These are phyloP conservation scores for Prionailurus viverrinus DNA, from an alignment of 2,113 vertebrate species.

Conservation along the genomic window DNA sequence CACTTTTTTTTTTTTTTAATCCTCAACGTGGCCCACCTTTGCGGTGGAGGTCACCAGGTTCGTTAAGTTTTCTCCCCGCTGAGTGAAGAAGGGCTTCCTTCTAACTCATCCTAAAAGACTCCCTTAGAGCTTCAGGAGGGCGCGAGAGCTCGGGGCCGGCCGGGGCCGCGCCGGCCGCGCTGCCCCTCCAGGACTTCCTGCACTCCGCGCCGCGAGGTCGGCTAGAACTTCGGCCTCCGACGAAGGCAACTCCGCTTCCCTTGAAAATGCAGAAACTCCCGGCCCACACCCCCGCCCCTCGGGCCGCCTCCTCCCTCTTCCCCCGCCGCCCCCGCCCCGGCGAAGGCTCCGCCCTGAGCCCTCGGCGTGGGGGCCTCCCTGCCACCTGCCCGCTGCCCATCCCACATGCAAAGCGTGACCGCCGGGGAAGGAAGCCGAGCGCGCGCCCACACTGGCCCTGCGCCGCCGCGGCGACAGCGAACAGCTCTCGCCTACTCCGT, in stretches of 20 bases:
- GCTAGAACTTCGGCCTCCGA: conserved; percentile 70
- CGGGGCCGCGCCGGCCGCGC: neutral
- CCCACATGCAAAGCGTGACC: conserved; percentile 81
- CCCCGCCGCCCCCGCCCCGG: conserved; percentile 28
- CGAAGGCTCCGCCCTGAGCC: conserved; percentile 67
- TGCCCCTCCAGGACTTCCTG: conserved; percentile 71
- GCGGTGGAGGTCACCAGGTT: neutral
- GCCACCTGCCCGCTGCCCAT: conserved; percentile 82
- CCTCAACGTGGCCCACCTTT: neutral
- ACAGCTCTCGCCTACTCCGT: conserved; percentile 55
- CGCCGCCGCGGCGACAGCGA: conserved; percentile 48
- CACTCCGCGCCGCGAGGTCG: neutral
- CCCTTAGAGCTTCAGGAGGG: neutral
- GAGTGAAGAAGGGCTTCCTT: conserved; percentile 30
- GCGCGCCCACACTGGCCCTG: conserved; percentile 74
- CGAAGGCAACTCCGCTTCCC: conserved; percentile 57
- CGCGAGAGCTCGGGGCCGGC: neutral
- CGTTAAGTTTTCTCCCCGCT: conserved; percentile 28
- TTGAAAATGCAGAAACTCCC: conserved; percentile 70
- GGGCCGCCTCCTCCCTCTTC: conserved; percentile 54
- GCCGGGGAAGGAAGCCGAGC: conserved; percentile 70
- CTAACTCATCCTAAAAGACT: neutral
- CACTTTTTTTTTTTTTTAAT: neutral
- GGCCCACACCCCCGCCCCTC: conserved; percentile 54
- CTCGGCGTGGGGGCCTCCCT: conserved; percentile 70